Base-by-base conservation (phyloP, 2,888 invertebrate species). In the Ophion obscuratus region DNA sequence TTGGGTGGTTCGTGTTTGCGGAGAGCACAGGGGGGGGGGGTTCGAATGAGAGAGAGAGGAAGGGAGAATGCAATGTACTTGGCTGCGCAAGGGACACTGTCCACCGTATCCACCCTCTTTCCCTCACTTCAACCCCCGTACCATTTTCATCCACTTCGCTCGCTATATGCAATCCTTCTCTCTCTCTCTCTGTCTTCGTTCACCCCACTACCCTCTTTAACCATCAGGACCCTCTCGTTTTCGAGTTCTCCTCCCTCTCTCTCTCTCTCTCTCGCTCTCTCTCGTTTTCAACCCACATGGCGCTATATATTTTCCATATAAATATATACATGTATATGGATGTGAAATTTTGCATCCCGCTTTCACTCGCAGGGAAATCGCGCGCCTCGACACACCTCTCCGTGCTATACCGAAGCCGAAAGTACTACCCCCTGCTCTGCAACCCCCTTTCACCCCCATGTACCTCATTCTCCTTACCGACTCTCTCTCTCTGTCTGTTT, bases 11-110 rank as follows among this genome's bases (percentile, higher is more conserved):
- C 17, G 64, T 57, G 27, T 71, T 64, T 14, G 61, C 31, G 66
- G 66, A 62, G 53, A 64, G 67, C 53, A 20, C 91, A 89, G 90
- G 91, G 88, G 88, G 87, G 10, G 78, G 88, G 87, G 10, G 78
- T 68, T 53, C 47, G 84, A 74, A 80, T 17, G 81, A 75, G 85
- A 74, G 85, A 74, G 64, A 61, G 68, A 36, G 40, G 44, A 70
- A 53, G 62, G 80, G 75, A 73, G 83, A 71, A 47, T 81, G 84
- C 67, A 67, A 53, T 66, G 70, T 77, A 78, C 71, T 85, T 27
- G 27, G 70, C 68, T 84, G 87, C 86, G 87, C 87, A 81, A 70
- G 86, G 82, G 86, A 87, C 87, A 88, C 75, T 85, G 83, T 82
- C 87, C 81, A 82, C 73, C 80, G 24, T 57, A 61, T 53, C 62